A percentile compares a stretch with the other conserved stretches of the same genome.
These are phyloP conservation scores for Neomonachus schauinslandi DNA, from an alignment of 2,113 vertebrate genomes.

Conservation along the genomic window DNA sequence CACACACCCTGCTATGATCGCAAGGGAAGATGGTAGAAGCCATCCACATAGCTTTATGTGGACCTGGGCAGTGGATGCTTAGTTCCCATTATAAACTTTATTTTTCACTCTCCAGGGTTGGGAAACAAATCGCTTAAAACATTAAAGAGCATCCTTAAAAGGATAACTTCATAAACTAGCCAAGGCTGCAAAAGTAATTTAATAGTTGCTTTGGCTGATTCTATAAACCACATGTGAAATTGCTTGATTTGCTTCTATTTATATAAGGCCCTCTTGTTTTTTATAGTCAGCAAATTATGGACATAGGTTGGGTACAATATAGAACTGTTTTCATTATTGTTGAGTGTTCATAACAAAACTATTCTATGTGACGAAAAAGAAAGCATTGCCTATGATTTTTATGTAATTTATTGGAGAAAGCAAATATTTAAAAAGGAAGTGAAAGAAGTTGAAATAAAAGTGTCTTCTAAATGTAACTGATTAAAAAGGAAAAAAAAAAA, in stretches of 20 bases:
- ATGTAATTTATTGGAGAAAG: background rate
- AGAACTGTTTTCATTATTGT: background rate
- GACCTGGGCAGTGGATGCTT: background rate
- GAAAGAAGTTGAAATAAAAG: background rate
- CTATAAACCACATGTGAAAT: background rate
- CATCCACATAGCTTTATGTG: background rate
- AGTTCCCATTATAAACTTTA: background rate
- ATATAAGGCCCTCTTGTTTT: background rate
- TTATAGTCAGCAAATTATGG: background rate
- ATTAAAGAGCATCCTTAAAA: background rate
- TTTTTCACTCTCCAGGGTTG: background rate
- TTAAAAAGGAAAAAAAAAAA: background rate
- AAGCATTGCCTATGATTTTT: background rate
- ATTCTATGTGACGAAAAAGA: background rate
- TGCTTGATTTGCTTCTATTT: slow-evolving; percentile 12
- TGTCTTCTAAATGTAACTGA: background rate
- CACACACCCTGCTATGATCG: background rate
- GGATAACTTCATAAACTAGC: background rate
- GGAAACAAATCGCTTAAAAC: background rate
- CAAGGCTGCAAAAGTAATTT: background rate
- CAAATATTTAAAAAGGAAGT: background rate
- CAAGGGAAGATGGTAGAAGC: background rate
- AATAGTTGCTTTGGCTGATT: background rate
- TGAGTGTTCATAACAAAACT: background rate
- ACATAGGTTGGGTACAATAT: background rate